Conservation (phyloP, 2,888 invertebrate genomes). For the Plagodis pulveraria region DNA sequence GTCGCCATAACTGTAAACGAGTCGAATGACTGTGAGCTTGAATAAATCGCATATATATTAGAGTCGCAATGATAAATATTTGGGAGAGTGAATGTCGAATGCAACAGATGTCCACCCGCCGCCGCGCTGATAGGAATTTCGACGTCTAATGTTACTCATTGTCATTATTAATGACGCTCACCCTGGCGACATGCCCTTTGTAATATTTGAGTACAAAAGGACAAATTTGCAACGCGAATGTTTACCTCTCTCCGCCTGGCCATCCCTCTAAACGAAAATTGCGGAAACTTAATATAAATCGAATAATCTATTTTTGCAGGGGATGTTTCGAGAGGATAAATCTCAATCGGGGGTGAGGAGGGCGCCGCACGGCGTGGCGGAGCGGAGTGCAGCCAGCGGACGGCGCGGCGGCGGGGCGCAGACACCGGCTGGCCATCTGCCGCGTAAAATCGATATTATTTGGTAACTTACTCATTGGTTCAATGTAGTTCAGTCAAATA, state of each 20-base stretch:
- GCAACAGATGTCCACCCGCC: conserved; percentile 71
- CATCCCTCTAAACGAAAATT: conserved; percentile 78
- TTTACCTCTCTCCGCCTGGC: conserved; percentile 56
- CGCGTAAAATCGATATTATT: conserved; percentile 82
- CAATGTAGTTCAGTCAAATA: conserved; percentile 27
- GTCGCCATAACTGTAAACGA: conserved; percentile 45
- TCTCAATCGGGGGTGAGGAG: conserved; percentile 80
- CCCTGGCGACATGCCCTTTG: conserved; percentile 65
- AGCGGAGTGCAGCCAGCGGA: conserved; percentile 53
- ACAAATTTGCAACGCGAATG: conserved; percentile 64
- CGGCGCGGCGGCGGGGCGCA: conserved; percentile 55
- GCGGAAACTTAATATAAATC: conserved; percentile 84
- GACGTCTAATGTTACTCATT: conserved; percentile 68
- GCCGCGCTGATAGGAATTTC: conserved; percentile 57
- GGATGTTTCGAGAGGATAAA: conserved; percentile 80
- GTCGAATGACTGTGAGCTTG: conserved; percentile 37
- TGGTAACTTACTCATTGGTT: conserved; percentile 58
- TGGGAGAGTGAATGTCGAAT: conserved; percentile 28
- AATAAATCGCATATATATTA: conserved; percentile 35
- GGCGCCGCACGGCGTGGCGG: conserved; percentile 48
- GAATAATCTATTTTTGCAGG: conserved; percentile 79
- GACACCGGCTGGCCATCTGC: conserved; percentile 78
- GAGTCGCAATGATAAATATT: conserved; percentile 38
- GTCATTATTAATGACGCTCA: conserved; percentile 73
- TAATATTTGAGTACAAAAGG: conserved; percentile 69